Conservation (phyloP, 2,888 invertebrate species). For the Abscondita cerata region DNA sequence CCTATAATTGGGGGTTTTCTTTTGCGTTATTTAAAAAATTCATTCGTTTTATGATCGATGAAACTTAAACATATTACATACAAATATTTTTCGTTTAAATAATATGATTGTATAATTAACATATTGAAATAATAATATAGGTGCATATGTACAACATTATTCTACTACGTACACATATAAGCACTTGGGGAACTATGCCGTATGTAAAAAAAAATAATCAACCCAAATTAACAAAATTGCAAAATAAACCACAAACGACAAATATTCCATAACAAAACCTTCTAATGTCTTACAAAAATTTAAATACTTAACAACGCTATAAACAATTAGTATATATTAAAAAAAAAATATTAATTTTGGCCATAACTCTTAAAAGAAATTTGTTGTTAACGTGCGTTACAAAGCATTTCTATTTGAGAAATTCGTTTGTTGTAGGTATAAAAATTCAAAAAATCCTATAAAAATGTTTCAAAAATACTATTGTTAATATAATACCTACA, state of each 20-base stretch:
- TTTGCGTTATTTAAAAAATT: conserved; percentile 1
- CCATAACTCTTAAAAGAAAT: conserved; percentile 16
- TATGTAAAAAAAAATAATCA: conserved; percentile 30
- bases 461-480: conserved; percentile 29
- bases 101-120: conserved; percentile 22
- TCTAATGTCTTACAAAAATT: conserved; percentile 37
- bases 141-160: conserved; percentile 41
- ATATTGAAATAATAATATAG: conserved; percentile 38
- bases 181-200: conserved; percentile 46
- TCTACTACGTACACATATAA: conserved; percentile 43
- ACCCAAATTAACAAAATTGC: conserved; percentile 29
- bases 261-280: conserved; percentile 35
- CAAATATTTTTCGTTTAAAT: conserved; percentile 21
- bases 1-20: not conserved
- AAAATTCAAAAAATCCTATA: conserved; percentile 47
- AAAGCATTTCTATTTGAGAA: conserved; percentile 39
- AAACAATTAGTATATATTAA: conserved; percentile 23
- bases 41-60: conserved; percentile 9
- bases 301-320: conserved; percentile 30
- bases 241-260: conserved; percentile 41
- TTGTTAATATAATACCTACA: conserved; percentile 28
- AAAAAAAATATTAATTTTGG: conserved; percentile 18
- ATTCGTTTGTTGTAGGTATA: conserved; percentile 44
- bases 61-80: conserved; percentile 20
- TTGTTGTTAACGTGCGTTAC: conserved; percentile 28